These are phyloP conservation scores for Halotydeus destructor DNA, from an alignment of 1,140 invertebrate genomes.

Conservation along the genomic window DNA sequence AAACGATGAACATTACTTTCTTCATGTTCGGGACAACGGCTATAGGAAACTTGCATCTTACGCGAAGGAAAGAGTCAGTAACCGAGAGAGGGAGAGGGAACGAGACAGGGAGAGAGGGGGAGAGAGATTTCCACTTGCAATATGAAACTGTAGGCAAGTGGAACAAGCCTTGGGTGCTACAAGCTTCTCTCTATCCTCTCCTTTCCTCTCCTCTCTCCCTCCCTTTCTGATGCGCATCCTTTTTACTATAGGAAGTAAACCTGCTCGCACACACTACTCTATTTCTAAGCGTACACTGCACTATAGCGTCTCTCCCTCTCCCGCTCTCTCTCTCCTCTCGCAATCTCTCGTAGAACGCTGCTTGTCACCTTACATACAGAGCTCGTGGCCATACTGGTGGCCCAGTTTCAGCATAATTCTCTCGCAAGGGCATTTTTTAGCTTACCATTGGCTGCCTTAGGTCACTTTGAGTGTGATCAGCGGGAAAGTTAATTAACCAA, in stretches of 20 bases:
- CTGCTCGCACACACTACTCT: background rate
- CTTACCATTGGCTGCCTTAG: too few species aligned
- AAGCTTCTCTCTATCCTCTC: background rate
- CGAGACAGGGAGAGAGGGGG: background rate
- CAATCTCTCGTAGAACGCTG: background rate
- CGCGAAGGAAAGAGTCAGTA: background rate
- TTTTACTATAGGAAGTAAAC: background rate
- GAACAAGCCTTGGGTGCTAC: background rate
- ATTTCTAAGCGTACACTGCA: background rate
- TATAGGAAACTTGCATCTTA: background rate
- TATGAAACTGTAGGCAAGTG: background rate
- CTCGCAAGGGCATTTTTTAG: too few species aligned
- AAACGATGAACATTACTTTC: too few species aligned
- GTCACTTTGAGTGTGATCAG: too few species aligned
- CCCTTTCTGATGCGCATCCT: background rate
- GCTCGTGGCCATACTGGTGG: background rate
- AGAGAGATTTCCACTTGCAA: too few species aligned
- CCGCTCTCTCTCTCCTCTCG: background rate
- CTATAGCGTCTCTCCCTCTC: background rate
- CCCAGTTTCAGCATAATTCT: too few species aligned
- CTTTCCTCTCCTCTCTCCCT: background rate
- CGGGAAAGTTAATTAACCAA: too few species aligned
- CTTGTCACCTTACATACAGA: background rate
- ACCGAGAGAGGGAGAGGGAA: background rate
- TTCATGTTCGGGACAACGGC: too few species aligned